Percentiles rank a stretch among this genome's conserved stretches.
Evolutionary conservation across 2,113 vertebrate genomes (phyloP).

Genomic region (Poeciliopsis turrubarensis): DNA sequence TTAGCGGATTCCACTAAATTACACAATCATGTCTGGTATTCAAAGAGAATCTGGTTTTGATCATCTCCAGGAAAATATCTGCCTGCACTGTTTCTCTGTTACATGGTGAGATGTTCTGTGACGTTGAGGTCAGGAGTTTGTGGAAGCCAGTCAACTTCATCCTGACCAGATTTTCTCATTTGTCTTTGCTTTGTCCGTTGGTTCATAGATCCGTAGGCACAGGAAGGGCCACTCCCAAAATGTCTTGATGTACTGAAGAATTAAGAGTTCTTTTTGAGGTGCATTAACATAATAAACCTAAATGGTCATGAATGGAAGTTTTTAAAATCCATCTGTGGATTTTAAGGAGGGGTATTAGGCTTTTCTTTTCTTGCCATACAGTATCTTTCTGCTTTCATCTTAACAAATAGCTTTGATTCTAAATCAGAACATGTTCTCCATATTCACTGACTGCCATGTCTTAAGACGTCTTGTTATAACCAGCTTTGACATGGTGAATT

Average conservation of each 20-base stretch:
- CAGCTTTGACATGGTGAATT: neutral
- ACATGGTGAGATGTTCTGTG: no score
- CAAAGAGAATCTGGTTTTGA: neutral
- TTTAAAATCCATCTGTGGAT: neutral
- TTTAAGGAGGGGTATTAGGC: neutral
- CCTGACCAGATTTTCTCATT: no score
- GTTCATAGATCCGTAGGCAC: no score
- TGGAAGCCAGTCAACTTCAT: no score
- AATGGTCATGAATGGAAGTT: neutral
- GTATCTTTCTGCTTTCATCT: neutral
- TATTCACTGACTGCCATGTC: neutral
- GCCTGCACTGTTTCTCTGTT: neutral
- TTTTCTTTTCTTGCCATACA: neutral
- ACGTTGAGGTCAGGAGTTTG: no score
- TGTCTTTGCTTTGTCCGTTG: no score
- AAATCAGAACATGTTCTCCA: constrained; percentile 3
- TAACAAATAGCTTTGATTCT: neutral
- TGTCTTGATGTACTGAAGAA: neutral
- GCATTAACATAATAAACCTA: neutral
- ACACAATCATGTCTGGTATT: neutral
- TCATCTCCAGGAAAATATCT: neutral
- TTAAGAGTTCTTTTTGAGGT: neutral
- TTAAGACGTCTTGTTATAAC: constrained; percentile 1
- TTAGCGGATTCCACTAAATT: neutral
- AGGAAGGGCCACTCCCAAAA: neutral